Conservation (phyloP, 2,888 invertebrate genomes). For the Sabatieria punctata region DNA sequence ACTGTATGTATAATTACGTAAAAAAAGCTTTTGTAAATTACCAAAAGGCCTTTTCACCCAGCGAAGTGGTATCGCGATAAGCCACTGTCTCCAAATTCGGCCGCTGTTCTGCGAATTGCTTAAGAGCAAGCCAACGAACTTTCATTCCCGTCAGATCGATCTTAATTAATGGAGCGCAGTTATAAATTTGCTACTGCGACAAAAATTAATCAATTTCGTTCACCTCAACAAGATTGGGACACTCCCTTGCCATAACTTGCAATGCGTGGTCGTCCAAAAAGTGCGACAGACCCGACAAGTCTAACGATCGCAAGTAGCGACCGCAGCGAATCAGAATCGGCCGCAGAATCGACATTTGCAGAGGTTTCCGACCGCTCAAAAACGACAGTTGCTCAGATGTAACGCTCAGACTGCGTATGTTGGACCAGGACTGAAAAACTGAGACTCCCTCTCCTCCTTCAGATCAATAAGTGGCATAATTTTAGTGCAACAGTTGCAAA, state of each 20-base stretch:
- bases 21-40: too few species aligned
- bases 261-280: slow-evolving; percentile 5
- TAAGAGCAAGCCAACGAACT: slow-evolving; percentile 5
- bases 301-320: slow-evolving; percentile 1
- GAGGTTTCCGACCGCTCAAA: slow-evolving; percentile 12
- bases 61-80: background rate
- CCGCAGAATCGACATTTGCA: slow-evolving; percentile 19
- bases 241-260: slow-evolving; percentile 1
- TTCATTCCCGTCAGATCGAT: slow-evolving; percentile 8
- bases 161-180: background rate
- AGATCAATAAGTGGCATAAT: too few species aligned
- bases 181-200: too few species aligned
- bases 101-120: slow-evolving; percentile 6
- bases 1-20: too few species aligned
- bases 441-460: too few species aligned
- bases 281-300: background rate
- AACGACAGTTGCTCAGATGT: background rate
- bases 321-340: slow-evolving; percentile 14
- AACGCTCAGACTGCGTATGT: background rate
- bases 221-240: background rate
- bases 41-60: slow-evolving; percentile 19
- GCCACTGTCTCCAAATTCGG: background rate
- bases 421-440: background rate
- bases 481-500: too few species aligned
- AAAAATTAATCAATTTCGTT: too few species aligned